Conservation (phyloP, 1,140 invertebrate species). For the Trichonephila clavipes region DNA sequence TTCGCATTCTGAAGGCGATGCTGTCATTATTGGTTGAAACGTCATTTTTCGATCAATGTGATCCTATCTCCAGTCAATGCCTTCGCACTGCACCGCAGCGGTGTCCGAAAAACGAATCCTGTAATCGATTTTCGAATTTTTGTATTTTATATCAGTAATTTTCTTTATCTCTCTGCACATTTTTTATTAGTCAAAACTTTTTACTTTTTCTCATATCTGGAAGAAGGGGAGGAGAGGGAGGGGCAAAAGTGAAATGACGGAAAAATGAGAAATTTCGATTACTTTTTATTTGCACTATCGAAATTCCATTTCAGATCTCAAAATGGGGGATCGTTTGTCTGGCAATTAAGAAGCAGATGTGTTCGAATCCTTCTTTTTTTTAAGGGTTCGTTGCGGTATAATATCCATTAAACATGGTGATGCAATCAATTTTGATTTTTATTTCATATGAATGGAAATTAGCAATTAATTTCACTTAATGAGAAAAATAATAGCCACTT, state of each 20-base stretch:
- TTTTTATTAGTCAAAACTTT: slow-evolving; percentile 8
- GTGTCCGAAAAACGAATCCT: not conserved
- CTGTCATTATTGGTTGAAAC: slow-evolving; percentile 47
- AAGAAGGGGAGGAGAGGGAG: not conserved
- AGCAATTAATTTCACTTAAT: not conserved
- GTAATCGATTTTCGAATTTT: slow-evolving; percentile 12
- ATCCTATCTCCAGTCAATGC: slow-evolving; percentile 11
- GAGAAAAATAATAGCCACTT: not conserved
- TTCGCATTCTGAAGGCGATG: not conserved
- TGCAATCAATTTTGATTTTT: not conserved
- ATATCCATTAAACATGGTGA: not conserved
- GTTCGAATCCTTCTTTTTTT: not conserved
- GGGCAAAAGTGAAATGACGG: not conserved
- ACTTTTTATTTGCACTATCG: slow-evolving; percentile 27
- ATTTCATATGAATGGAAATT: not conserved
- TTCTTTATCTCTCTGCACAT: slow-evolving; percentile 18
- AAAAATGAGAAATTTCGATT: slow-evolving; percentile 32
- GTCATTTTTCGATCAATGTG: slow-evolving; percentile 31
- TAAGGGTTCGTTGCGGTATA: not conserved
- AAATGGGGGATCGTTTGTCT: not conserved
- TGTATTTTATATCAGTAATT: slow-evolving; percentile 42
- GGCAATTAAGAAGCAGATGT: slow-evolving; percentile 22
- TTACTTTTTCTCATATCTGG: not conserved
- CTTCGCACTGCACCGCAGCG: not conserved
- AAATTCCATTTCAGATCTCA: slow-evolving; percentile 10